phyloP scores from a whole-genome alignment of 2,888 invertebrate genomes.

The Tholera decimalis region DNA sequence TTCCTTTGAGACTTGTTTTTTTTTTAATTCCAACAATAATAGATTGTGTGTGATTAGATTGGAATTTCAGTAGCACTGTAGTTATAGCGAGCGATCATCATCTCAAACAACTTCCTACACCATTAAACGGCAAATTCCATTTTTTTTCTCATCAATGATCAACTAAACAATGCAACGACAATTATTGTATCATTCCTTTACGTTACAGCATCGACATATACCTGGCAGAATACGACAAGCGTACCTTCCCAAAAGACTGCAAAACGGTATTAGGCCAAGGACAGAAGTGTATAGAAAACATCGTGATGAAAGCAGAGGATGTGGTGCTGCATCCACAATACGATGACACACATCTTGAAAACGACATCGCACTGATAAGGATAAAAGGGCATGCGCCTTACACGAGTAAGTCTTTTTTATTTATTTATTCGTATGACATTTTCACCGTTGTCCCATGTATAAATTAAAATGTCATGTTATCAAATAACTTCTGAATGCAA shows the following conservation, averaged over 20 bases:
- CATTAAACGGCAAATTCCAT: neutral
- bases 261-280: constrained; percentile 72
- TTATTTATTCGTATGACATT: too few relatives aligned
- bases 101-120: neutral
- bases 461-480: too few relatives aligned
- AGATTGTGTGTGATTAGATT: neutral
- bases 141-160: neutral
- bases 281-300: constrained; percentile 80
- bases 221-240: constrained; percentile 85
- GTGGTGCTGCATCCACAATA: constrained; percentile 78
- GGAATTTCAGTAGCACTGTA: neutral
- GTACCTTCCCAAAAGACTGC: constrained; percentile 85
- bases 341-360: constrained; percentile 76
- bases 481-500: too few relatives aligned
- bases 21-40: too few relatives aligned
- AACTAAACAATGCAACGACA: neutral
- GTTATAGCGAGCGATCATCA: neutral
- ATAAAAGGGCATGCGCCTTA: constrained; percentile 80
- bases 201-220: constrained; percentile 79
- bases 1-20: too few relatives aligned
- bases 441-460: too few relatives aligned
- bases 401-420: constrained; percentile 76
- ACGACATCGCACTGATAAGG: constrained; percentile 84
- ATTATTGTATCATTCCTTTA: neutral
- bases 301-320: constrained; percentile 76